Evolutionary conservation across 2,113 vertebrate species (phyloP).

Genomic region (Coreoperca whiteheadi): DNA sequence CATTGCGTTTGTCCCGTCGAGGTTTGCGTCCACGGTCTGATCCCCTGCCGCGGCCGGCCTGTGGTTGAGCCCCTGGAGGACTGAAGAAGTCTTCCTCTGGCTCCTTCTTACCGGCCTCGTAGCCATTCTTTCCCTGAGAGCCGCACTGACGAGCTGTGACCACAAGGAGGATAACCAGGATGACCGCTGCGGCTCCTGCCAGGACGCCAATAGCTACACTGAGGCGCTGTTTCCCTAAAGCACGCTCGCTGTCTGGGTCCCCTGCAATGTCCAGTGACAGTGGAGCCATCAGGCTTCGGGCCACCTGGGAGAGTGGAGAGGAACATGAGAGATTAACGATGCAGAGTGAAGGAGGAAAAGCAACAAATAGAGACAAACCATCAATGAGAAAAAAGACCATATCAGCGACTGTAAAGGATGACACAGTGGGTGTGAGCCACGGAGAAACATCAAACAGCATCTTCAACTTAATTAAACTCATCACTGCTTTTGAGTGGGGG

Average conservation of each 20-base stretch:
- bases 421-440: constrained; percentile 61
- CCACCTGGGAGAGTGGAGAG: constrained; percentile 83
- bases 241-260: constrained; percentile 91
- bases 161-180: constrained; percentile 94
- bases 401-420: constrained; percentile 40
- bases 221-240: constrained; percentile 92
- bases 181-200: constrained; percentile 92
- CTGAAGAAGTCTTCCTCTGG: constrained; percentile 96
- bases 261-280: constrained; percentile 95
- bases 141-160: constrained; percentile 94
- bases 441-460: constrained; percentile 78
- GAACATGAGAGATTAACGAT: background rate
- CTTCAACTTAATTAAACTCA: constrained; percentile 77
- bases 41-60: constrained; percentile 64
- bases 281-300: constrained; percentile 91
- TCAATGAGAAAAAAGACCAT: constrained; percentile 39
- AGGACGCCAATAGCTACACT: constrained; percentile 94
- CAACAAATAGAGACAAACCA: constrained; percentile 31
- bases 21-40: constrained; percentile 82
- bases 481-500: constrained; percentile 59
- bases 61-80: constrained; percentile 86
- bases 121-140: constrained; percentile 92
- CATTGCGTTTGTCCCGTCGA: constrained; percentile 78
- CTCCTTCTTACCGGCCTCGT: constrained; percentile 96
- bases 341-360: background rate